Base-by-base conservation (phyloP, 2,797 vertebrate genomes). In the Fistularia tabacaria region DNA sequence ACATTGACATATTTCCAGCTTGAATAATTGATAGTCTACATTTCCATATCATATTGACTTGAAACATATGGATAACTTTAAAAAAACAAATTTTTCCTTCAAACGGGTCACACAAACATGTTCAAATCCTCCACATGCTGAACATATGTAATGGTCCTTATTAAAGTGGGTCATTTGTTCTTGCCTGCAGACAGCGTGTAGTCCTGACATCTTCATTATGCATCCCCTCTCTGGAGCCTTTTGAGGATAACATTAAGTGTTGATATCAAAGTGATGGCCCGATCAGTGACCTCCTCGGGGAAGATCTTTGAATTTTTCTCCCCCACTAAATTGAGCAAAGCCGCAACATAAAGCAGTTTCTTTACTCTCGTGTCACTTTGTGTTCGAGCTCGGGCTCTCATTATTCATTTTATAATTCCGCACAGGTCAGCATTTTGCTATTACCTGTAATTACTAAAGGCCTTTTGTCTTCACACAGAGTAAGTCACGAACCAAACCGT, bases 221-320 rank as follows among this genome's bases (percentile, higher is more conserved):
- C 14, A 45, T 54, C 41, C 54, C 36, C 47, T 54, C 4, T 56
- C 87, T 88, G 80, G 90, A 87, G 60, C 14, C 54, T 53, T 64
- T 49, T 46, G 45, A 76, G 57, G 57, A 62, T 67, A 57, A 59
- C 57, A 59, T 60, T 55, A 66, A 56, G 39, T 62, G 50, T 58
- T 14, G 38, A 56, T 62, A 66, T 80, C 49, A 74, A 73, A 77
- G 64, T 15, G 60, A 45, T 14, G 10, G 49, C 46, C 52, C 71
- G 59, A 71, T 61, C 63, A 51, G 41, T 12, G 14, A 56, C 61
- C 68, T 66, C 53, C 57, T 10, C 1, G 49, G 46, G 61, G 59
- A 62, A 40, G 44, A 49, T 39, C 62, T 74, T 58, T 73, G 51
- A 73, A 63, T 64, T 53, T 15, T 57, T 62, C 46, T 13, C 49